Evolutionary conservation across 2,797 vertebrate species (phyloP), one percentile per base, ranked within the genome.

Genomic region (Anguilla anguilla): DNA sequence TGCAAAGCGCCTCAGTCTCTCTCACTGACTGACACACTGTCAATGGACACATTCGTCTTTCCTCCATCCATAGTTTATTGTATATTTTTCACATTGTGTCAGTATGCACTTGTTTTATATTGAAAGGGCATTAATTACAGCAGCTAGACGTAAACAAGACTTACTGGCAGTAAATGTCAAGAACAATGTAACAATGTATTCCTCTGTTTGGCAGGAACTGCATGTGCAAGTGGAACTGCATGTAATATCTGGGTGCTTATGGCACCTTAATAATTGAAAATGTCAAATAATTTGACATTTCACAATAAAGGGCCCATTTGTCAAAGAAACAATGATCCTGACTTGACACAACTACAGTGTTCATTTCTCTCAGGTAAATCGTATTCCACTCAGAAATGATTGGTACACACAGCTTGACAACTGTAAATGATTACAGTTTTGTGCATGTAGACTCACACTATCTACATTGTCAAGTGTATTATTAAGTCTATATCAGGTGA

Each of bases 11-110:
- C 46, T n/a, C 43, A n/a, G 43, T 46, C n/a, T 82, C 79, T 82
- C 79, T 82, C 79, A 7, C 79, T 51, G 22, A 51, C 79, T 82
- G 79, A 51, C 79, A 82, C 46, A n/a, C 79, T 51, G 79, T 51
- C 79, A 82, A 49, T 82, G 43, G 79, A 51, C 79, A 82, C 19
- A 51, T 82, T 82, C 19, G 46, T 22, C 46, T n/a, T 51, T 82
- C 19, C 79, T 82, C 79, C 43, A 82, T 82, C 46, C 49, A 81
- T 82, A 25, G 7, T 82, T 82, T 46, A 17, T 49, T 59, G 15
- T 17, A 59, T 82, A n/a, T 82, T 82, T 82, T 51, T 82, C 11
- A 2, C 6, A 51, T 25, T 82, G 25, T 25, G 79, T 82, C 43
- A 43, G 19, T 77, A 43, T 43, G 39, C 43, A 15, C 7, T 51